Percentiles rank a stretch among this genome's conserved stretches.
Evolutionary conservation across 2,888 invertebrate species (phyloP).

Genomic region (Eucriotettix oculatus): DNA sequence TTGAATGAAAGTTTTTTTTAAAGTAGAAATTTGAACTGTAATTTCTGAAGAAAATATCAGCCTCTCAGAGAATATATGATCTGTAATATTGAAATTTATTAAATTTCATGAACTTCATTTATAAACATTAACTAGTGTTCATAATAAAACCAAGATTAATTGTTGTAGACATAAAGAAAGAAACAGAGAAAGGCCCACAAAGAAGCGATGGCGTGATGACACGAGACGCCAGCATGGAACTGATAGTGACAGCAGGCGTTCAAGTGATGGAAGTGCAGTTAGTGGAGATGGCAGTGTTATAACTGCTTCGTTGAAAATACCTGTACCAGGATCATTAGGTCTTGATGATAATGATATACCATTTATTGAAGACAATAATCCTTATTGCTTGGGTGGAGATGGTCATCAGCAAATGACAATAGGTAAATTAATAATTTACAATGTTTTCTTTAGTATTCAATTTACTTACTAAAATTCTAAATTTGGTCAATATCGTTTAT

Average conservation of each 20-base stretch:
- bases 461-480: no score
- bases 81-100: no score
- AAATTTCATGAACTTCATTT: no score
- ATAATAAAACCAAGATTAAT: neutral
- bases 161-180: conserved; percentile 25
- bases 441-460: neutral
- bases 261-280: conserved; percentile 30
- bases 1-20: no score
- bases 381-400: conserved; percentile 14
- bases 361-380: conserved; percentile 39
- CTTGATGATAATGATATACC: conserved; percentile 48
- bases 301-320: conserved; percentile 67
- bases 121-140: no score
- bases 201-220: conserved; percentile 33
- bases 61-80: no score
- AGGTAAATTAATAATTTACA: conserved; percentile 15
- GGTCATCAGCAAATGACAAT: conserved; percentile 25
- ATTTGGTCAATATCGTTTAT: no score
- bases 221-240: neutral
- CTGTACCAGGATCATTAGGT: conserved; percentile 33
- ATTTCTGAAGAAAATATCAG: no score
- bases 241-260: conserved; percentile 25
- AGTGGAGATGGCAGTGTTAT: conserved; percentile 47
- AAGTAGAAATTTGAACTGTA: no score
- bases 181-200: conserved; percentile 24